Base-by-base conservation (phyloP, 1,140 invertebrate genomes). In the Protaetia brevitarsis region DNA sequence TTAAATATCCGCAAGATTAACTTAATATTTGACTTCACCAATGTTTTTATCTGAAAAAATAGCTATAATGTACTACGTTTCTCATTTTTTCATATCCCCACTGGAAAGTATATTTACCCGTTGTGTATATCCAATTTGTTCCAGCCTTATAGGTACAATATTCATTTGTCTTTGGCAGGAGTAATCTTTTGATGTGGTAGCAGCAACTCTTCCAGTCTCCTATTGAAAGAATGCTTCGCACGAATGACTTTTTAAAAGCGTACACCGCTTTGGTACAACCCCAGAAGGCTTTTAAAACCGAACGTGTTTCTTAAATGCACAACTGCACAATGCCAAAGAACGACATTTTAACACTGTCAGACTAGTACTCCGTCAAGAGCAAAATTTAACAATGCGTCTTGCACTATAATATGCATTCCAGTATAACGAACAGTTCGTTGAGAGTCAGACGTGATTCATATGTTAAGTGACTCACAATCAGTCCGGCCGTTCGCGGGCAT, bases 351-450 rank as follows among this genome's bases (percentile, higher is more conserved):
- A 51, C 26, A 51, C 41, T 8, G 21, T n/a, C 5, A 23, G 41
- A 51, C 41, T 51, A 51, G 41, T 51, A 23, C 41, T 51, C 34
- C 10, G 34, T 16, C 11, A 11, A 11, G 10, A 16, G 41, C 8
- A 51, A 51, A n/a, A 23, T 13, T 23, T 37, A 51, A 51, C 41
- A 51, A 51, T 51, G 26, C 41, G 41, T n/a, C 41, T 11, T 34
- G 13, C 4, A 34, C 31, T 34, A 34, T n/a, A 34, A n/a, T n/a
- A n/a, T n/a, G n/a, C n/a, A n/a, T n/a, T 34, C 8, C 31, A 23
- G 19, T 51, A 51, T 51, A 23, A 34, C 13, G 21, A 51, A 23
- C 41, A 19, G 26, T n/a, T 19, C 10, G 31, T 34, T 8, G 31
- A 34, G 13, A 34, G 31, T 34, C 31, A 34, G 31, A 34, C 31